A percentile compares a stretch with the other conserved stretches of the same genome.
phyloP scores from a whole-genome alignment of 2,113 vertebrate genomes.

The Furnarius figulus region DNA sequence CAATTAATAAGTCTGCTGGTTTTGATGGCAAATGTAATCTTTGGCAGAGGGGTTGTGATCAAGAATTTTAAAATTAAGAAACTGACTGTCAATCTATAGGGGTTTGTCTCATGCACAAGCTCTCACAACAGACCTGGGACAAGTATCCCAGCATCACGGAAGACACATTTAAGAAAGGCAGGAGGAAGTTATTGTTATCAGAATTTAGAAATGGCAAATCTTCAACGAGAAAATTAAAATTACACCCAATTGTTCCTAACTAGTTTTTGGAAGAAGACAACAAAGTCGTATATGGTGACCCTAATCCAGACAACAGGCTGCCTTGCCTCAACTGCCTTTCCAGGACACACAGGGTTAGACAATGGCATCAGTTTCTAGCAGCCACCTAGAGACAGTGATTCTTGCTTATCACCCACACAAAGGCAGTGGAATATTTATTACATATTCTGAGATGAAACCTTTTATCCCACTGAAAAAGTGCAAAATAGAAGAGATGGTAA shows the following conservation, averaged over 20 bases:
- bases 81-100: neutral
- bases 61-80: neutral
- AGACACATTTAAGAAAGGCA: neutral
- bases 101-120: neutral
- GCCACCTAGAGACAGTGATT: neutral
- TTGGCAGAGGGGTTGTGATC: neutral
- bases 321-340: neutral
- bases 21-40: neutral
- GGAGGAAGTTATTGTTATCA: neutral
- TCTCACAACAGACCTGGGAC: neutral
- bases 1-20: neutral
- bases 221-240: neutral
- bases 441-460: neutral
- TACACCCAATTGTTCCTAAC: neutral
- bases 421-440: neutral
- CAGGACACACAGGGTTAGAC: neutral
- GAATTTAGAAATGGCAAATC: neutral
- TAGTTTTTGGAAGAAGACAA: neutral
- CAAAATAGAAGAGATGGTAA: neutral
- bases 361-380: neutral
- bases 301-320: neutral
- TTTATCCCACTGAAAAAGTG: neutral
- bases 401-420: neutral
- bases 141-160: neutral
- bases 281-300: fast-evolving